Evolutionary conservation across 2,797 vertebrate species (phyloP).

Genomic region (Aselliscus stoliczkanus): DNA sequence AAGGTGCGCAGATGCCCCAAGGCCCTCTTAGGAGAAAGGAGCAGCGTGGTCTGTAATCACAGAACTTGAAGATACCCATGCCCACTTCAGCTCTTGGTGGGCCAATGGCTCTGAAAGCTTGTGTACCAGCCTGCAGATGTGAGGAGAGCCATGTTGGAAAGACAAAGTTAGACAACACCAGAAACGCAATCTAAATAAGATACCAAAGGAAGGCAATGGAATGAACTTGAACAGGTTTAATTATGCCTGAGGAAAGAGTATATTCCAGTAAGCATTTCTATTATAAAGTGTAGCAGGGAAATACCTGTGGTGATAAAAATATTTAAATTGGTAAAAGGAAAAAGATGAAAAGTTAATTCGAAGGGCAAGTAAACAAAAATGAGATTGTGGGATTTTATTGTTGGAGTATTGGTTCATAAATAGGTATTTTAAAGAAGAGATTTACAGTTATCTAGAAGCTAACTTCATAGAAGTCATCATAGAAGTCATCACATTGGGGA

Average conservation of each 20-base stretch:
- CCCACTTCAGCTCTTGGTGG: not conserved
- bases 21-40: not conserved
- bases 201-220: not conserved
- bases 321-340: not conserved
- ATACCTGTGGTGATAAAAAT: not conserved
- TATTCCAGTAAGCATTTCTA: not conserved
- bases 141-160: not conserved
- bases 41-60: not conserved
- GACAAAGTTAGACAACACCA: not conserved
- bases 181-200: not conserved
- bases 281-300: not conserved
- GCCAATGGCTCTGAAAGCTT: not conserved
- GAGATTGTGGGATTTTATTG: not conserved
- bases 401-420: not conserved
- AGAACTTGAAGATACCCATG: not conserved
- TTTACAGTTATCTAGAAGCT: too few relatives aligned
- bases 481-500: not conserved
- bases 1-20: not conserved
- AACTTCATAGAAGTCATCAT: too few relatives aligned
- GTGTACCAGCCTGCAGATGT: not conserved
- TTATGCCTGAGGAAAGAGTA: not conserved
- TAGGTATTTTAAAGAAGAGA: not conserved
- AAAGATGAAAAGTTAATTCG: not conserved
- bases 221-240: not conserved
- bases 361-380: not conserved